These are phyloP conservation scores for Phenganax marumi DNA, from an alignment of 92 coral and sea anemone genomes.

Conservation along the genomic window DNA sequence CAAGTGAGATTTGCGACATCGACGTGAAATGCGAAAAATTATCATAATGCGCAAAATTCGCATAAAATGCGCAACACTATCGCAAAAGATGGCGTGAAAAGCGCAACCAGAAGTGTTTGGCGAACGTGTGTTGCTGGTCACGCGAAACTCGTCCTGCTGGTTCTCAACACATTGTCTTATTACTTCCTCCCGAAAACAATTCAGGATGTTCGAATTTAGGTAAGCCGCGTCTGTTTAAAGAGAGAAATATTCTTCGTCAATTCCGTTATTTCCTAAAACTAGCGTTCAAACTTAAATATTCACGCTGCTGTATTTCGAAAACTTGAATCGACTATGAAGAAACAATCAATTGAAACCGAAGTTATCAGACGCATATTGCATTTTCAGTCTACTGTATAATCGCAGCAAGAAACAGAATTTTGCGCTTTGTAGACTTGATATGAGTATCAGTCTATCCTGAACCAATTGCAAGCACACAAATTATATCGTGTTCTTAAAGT, in stretches of 20 bases:
- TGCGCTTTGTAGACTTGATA: no score
- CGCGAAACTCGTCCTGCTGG: neutral
- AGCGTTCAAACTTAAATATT: neutral
- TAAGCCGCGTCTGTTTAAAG: conserved; percentile 25
- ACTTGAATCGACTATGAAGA: neutral
- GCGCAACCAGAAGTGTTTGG: neutral
- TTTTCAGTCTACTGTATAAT: no score
- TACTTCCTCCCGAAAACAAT: conserved; percentile 22
- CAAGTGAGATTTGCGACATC: neutral
- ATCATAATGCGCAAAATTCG: no score
- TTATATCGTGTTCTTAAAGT: no score
- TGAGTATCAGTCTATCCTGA: no score
- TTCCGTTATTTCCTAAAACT: conserved; percentile 5
- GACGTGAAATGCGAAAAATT: no score
- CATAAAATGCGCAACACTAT: no score
- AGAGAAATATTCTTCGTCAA: neutral
- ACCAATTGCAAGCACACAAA: no score
- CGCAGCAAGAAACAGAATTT: no score
- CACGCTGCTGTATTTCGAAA: neutral
- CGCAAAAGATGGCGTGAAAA: no score
- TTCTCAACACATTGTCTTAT: conserved; percentile 31
- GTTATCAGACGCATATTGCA: no score
- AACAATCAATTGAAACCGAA: no score
- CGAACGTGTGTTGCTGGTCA: neutral
- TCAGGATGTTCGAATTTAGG: conserved; percentile 27